Evolutionary conservation across 2,888 invertebrate genomes (phyloP), one percentile per base, ranked within the genome.

Genomic region (Diadegma fenestrale): DNA sequence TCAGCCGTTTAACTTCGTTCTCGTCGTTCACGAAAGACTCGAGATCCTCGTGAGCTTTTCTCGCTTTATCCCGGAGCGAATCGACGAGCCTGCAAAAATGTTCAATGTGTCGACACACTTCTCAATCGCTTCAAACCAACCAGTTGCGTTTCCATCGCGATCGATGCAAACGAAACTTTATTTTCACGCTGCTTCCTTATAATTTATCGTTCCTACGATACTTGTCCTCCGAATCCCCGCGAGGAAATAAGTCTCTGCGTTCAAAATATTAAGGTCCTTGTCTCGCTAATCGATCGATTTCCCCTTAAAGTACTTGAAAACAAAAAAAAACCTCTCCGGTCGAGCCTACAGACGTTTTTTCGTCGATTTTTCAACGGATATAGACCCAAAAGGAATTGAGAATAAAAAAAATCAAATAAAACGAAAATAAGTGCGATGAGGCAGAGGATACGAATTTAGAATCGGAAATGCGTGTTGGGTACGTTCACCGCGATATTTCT

Each of bases 11-110:
- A 91, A 97, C 96, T 91, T 95, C 95, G 91, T 95, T 95, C 93
- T 97, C 96, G 92, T 96, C 95, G 92, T 95, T 95, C 92, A 97
- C 96, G 94, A 98, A 96, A 94, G 96, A 96, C 91, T 96, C 95
- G 92, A 97, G 95, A 94, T 97, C 97, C 92, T 96, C 95, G 94
- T 95, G 96, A 92, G 96, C 96, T 94, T 97, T 97, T 91, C 95
- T 95, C 93, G 96, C 96, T 95, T 97, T 97, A 93, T 96, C 96
- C 94, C 96, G 96, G 92, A 98, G 95, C 92, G 96, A 96, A 94
- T 96, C 96, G 95, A 96, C 96, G 95, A 98, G 97, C 96, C 98
- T 98, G 90, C 1, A 91, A 92, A 66, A 51, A 45, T 75, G n/a
- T 45, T 12, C 12, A 63, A 69, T 3, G 48, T 17, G 26, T 26